These are phyloP conservation scores for Conus betulinus DNA, from an alignment of 1,140 invertebrate species.

Conservation along the genomic window DNA sequence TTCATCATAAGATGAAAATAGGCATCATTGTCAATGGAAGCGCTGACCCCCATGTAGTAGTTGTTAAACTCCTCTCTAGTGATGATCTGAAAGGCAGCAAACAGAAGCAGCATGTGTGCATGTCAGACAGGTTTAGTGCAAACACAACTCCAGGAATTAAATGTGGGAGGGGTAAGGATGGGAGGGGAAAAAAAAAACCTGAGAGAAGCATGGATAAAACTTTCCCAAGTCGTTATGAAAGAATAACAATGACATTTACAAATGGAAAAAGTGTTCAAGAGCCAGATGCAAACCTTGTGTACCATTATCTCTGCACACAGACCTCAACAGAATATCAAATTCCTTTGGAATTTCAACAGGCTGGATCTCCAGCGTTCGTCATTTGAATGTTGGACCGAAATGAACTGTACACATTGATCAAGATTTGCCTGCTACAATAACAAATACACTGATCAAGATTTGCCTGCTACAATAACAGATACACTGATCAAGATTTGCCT, in stretches of 20 bases:
- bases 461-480: too few relatives aligned
- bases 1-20: slow-evolving; percentile 97
- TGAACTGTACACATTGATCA: too few relatives aligned
- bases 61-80: slow-evolving; percentile 94
- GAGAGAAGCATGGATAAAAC: neutral
- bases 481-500: too few relatives aligned
- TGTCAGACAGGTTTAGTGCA: neutral
- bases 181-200: neutral
- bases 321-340: too few relatives aligned
- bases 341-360: too few relatives aligned
- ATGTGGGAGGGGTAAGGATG: neutral
- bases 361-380: too few relatives aligned
- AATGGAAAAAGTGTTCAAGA: too few relatives aligned
- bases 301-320: too few relatives aligned
- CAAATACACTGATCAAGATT: too few relatives aligned
- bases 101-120: neutral
- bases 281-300: too few relatives aligned
- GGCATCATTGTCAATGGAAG: slow-evolving; percentile 92
- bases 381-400: too few relatives aligned
- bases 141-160: neutral
- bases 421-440: too few relatives aligned
- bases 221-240: neutral
- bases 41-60: slow-evolving; percentile 93
- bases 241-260: neutral
- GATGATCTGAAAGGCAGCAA: slow-evolving; percentile 82